These are phyloP conservation scores for Pomatorhinus ruficollis DNA, from an alignment of 2,113 vertebrate species.

Conservation along the genomic window DNA sequence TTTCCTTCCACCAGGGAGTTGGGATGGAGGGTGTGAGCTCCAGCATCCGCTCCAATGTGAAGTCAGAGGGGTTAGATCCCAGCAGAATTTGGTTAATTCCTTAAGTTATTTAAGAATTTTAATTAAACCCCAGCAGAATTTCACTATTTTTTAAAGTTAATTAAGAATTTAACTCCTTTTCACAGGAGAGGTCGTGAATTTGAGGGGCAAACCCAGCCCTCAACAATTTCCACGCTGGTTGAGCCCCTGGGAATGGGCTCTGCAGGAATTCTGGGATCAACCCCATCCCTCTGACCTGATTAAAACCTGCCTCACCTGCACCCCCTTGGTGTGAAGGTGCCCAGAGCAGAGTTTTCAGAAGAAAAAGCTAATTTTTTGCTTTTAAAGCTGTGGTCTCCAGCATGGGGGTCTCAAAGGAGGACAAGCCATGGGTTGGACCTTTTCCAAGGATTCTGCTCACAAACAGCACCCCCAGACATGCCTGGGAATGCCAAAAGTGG, in stretches of 20 bases:
- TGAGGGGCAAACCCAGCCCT: background rate
- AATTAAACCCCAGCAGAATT: background rate
- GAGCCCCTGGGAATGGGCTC: background rate
- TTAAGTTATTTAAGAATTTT: background rate
- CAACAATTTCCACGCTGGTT: rapidly evolving
- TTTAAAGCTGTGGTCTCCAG: background rate
- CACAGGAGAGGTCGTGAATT: rapidly evolving
- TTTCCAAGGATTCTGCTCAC: background rate
- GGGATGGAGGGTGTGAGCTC: background rate
- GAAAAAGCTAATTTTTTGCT: background rate
- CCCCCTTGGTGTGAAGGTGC: background rate
- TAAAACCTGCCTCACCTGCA: background rate
- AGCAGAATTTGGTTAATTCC: background rate
- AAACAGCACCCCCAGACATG: background rate
- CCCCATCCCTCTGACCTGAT: background rate
- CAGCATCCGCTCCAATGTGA: rapidly evolving
- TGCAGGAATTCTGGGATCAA: background rate
- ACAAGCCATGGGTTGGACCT: background rate
- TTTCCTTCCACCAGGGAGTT: background rate
- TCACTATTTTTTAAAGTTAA: rapidly evolving
- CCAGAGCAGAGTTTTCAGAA: background rate
- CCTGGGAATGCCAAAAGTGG: background rate
- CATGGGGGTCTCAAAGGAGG: background rate
- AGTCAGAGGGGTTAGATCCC: background rate
- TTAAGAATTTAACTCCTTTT: background rate